phyloP scores from a whole-genome alignment of 2,113 vertebrate genomes.

The Sinocyclocheilus anshuiensis region DNA sequence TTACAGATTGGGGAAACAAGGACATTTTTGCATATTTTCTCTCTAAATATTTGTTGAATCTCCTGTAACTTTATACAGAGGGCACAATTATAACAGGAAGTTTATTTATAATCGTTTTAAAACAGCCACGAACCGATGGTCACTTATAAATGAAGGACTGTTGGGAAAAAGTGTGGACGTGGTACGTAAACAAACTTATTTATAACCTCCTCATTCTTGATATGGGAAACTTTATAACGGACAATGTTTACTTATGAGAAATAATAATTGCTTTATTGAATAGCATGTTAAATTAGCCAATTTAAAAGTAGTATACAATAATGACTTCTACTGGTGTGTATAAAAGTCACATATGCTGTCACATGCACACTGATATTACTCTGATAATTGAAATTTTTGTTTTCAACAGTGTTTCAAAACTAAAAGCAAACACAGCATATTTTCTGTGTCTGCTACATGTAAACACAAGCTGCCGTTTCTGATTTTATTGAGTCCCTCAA shows the following conservation, averaged over 20 bases:
- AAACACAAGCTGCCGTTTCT: not conserved
- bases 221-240: not conserved
- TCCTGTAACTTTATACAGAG: not conserved
- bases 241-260: not conserved
- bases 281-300: not conserved
- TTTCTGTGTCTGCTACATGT: not conserved
- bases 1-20: constrained; percentile 57
- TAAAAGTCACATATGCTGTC: not conserved
- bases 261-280: not conserved
- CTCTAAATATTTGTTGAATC: not conserved
- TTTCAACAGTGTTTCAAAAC: not conserved
- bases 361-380: not conserved
- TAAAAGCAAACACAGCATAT: not conserved
- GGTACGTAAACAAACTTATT: constrained; percentile 41
- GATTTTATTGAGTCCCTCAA: not conserved
- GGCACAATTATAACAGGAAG: not conserved
- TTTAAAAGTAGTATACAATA: not conserved
- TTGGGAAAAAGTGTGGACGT: constrained; percentile 48
- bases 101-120: not conserved
- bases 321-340: not conserved
- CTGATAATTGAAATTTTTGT: not conserved
- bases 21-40: not conserved
- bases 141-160: constrained; percentile 38
- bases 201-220: not conserved
- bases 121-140: constrained; percentile 32